Base-by-base conservation (phyloP, 1,140 invertebrate species). In the Leptopilina clavipes region DNA sequence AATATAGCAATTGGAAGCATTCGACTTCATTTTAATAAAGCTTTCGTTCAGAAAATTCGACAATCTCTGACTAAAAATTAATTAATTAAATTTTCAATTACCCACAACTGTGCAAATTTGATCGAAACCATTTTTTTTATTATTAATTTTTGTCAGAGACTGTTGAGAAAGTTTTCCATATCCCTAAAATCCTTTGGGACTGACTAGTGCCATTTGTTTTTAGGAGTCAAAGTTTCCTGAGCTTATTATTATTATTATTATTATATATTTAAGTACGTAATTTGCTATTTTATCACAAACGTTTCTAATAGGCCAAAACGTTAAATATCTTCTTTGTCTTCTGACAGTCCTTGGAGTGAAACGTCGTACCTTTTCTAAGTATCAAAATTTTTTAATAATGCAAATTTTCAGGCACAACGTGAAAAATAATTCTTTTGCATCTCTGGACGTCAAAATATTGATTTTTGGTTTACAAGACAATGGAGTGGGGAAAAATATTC, bases 401-500 rank as follows among this genome's bases (percentile, higher is more conserved):
- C 25, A 25, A 65, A 65, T 65, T 65, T 65, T 65, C 25, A 65
- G 87, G 87, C 87, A 89, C 87, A 83, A 86, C 82, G 87, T 89
- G 85, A 65, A 65, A 65, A 40, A 40, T 40, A 40, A 40, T 40
- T 1, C 37, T 40, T 65, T 22, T 59, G 19, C 56, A 59, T 22
- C 7, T 22, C 6, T 65, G 59, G 59, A 65, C 22, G 59, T 14
- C 25, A 65, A 65, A 65, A n/a, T 25, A 9, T 25, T 9, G 14
- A 14, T 3, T 14, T 11, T 25, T 22, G 22, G 7, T 22, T 31
- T 65, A 65, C 14, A 65, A 65, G 52, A 92, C 86, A 74, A 93
- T 89, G 70, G 93, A 93, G 81, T 91, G 90, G 11, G 95, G 95
- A 86, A 95, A 95, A 72, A 95, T 92, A 78, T 94, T 94, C 93